Evolutionary conservation across 2,797 vertebrate genomes (phyloP), one percentile per base, ranked within the genome.

Genomic region (Malurus splendens): DNA sequence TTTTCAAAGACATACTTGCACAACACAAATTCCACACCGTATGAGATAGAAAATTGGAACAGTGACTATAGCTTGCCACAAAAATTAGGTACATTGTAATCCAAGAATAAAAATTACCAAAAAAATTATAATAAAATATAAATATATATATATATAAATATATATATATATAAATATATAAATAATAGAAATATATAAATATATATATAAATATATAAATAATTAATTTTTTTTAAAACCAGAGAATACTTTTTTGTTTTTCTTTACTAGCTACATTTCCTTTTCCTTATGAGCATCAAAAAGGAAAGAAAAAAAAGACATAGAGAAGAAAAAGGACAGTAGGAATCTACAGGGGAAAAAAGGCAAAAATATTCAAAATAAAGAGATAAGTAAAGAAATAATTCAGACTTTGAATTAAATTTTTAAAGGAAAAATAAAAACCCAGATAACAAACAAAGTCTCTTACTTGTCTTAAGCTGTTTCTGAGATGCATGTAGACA

Each of bases 381-480:
- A 44, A 60, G n/a, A n/a, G 9, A 27, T 25, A 60, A 24, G 1
- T 42, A 51, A 78, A 86, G 9, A 64, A 72, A 71, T 42, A 28
- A 51, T 41, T 70, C 7, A 71, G 27, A 56, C 4, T 38, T 67
- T 16, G 6, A 75, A 39, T 20, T 14, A 39, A 25, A 5, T 16
- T 38, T 66, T 54, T 12, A 15, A 55, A 75, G 42, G 5, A 84
- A 71, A 78, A 47, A 54, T 2, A 44, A 86, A 80, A 33, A 14
- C 1, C 4, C 1, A 1, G 44, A 38, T 9, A 5, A 32, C 12
- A 79, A 64, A 2, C 4, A 23, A 27, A 36, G 4, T 61, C 4
- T 68, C 10, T 28, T 50, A 24, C 3, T 60, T 57, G 7, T 60
- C 30, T 50, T 27, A 44, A 39, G 2, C 16, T 52, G 1, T 30